Base-by-base conservation (phyloP, 2,113 vertebrate species). In the Sorex araneus region DNA sequence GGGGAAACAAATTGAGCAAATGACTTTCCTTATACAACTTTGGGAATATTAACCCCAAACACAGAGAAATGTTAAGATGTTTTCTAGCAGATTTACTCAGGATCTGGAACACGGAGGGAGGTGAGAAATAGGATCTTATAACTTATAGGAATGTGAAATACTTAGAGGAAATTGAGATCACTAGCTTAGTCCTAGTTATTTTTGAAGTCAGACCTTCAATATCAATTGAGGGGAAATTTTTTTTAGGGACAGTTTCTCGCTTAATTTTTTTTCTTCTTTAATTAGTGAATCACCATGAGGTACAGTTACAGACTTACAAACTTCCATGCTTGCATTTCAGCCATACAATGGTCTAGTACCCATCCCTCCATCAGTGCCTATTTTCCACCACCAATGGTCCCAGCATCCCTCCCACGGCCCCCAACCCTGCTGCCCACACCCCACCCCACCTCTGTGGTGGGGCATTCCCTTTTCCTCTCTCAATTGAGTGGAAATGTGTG, bases 131-230 rank as follows among this genome's bases (percentile, higher is more conserved):
- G 18, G n/a, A 13, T 60, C 21, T 85, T 28, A 47, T n/a, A 81
- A 21, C 13, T 94, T 95, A 75, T 50, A 66, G 92, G 69, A 95
- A 94, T 75, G 6, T 60, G 75, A 63, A 79, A 69, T 79, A 57
- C 87, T 95, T 88, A 83, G 76, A 83, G 40, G 30, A 21, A 90
- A 89, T 87, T 86, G 82, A 71, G 82, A 71, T 47, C 45, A 57
- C 36, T 95, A 93, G 80, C 28, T 93, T 82, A 54, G 12, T 63
- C 57, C 19, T 30, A 50, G 3, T 92, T 90, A 36, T 94, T 97
- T 90, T 60, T 95, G 34, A 87, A 93, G 76, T 57, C 43, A 82
- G 21, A 28, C 36, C 50, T 91, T 88, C 66, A 84, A 64, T 67
- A 90, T 80, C n/a, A 43, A 50, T 60, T 75, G 34, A 85, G 28